Evolutionary conservation across 2,113 vertebrate species (phyloP).

Genomic region (Gymnorhina tibicen): DNA sequence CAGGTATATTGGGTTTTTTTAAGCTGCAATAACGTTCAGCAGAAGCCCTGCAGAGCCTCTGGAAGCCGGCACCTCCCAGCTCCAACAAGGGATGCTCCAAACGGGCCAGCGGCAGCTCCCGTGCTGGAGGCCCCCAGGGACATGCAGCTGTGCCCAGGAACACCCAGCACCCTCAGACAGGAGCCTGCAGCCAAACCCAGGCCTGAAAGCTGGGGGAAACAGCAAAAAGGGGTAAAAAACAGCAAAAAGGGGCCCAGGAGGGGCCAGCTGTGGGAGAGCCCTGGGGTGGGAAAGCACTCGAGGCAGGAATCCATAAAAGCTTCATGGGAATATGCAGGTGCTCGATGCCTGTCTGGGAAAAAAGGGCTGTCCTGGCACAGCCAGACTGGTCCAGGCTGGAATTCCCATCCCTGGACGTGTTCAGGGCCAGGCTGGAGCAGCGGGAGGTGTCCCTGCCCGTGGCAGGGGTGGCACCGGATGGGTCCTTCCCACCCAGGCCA

Average conservation of each 20-base stretch:
- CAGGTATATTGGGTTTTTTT: neutral
- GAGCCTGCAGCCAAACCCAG: neutral
- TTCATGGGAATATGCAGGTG: rapidly evolving
- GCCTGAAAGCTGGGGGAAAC: too few species aligned
- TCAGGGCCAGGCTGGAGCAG: neutral
- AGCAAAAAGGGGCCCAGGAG: neutral
- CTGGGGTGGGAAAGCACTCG: rapidly evolving
- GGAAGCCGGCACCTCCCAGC: neutral
- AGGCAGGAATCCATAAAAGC: neutral
- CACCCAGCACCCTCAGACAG: neutral
- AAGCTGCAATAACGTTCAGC: neutral
- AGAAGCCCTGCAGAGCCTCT: neutral
- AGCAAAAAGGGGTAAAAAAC: rapidly evolving
- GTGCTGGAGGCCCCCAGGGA: neutral
- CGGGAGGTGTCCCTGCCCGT: neutral
- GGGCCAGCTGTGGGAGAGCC: neutral
- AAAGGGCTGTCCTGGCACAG: neutral
- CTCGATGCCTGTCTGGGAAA: rapidly evolving
- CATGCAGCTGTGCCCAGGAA: neutral
- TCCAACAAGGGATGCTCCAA: neutral
- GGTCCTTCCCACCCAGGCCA: neutral
- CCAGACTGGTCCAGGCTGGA: neutral
- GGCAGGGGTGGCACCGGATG: neutral
- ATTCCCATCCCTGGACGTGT: neutral
- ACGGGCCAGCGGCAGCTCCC: neutral